Evolutionary conservation across 1,140 invertebrate species (phyloP), one percentile per base, ranked within the genome.

Genomic region (Lepidurus apus): DNA sequence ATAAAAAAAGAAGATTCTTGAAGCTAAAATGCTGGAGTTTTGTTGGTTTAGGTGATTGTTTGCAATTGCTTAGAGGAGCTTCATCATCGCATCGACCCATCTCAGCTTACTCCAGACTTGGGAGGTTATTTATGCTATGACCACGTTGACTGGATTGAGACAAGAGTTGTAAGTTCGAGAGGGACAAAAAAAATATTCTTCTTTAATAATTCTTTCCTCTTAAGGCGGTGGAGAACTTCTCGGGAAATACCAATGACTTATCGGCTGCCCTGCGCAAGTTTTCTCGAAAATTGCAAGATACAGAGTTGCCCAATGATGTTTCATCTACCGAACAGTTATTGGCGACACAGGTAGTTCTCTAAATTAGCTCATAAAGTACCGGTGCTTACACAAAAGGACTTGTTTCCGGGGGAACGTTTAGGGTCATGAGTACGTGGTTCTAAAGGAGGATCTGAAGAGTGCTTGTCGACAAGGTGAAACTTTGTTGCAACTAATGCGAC

Each of bases 221-320:
- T n/a, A 84, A 97, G 95, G 94, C 93, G 77, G 90, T 98, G 82
- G 96, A 98, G 85, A 95, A 96, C 84, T 98, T 98, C 87, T 96
- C 94, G 47, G 90, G 90, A 45, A 90, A 95, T 84, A 96, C 94
- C 77, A 91, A 93, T 83, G 91, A 95, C 82, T 94, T 98, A 26
- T 95, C 95, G 9, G 87, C 90, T 76, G 90, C 92, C 80, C 85
- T 97, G 80, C 91, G 94, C 84, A 90, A 91, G 78, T 96, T 96
- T 84, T 96, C 94, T 78, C 89, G 92, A 84, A 90, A 91, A 80
- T 90, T 97, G 43, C 86, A 89, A 79, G 89, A 90, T 83, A 90
- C 91, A 43, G 93, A 95, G 85, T 90, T 95, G 83, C 94, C 94
- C 5, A 95, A 95, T 85, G 93, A 93, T 82, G 93, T 93, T 7